Conservation (phyloP, 2,888 invertebrate genomes). For the Trisateles emortualis region DNA sequence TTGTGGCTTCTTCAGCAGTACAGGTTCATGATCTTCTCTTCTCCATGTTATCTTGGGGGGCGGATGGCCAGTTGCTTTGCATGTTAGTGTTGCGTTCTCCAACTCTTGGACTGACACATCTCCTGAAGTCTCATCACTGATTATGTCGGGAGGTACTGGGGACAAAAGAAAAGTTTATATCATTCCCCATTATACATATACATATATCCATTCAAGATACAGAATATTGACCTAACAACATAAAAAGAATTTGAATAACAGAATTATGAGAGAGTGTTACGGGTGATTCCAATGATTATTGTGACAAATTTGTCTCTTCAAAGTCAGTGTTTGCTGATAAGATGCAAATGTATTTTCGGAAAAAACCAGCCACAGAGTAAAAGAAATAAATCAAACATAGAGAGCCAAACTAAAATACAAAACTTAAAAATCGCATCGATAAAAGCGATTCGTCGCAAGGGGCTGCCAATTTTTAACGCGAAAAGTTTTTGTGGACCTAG, state of each 20-base stretch:
- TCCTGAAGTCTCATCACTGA: constrained; percentile 92
- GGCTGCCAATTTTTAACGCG: constrained; percentile 68
- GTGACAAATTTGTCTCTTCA: too few species aligned
- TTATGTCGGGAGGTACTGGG: constrained; percentile 92
- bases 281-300: too few species aligned
- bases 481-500: constrained; percentile 54
- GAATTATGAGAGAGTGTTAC: too few species aligned
- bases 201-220: too few species aligned
- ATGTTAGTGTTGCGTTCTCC: constrained; percentile 93
- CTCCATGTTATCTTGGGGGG: constrained; percentile 94
- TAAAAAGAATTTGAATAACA: too few species aligned
- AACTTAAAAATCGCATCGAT: background rate
- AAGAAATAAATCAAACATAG: background rate
- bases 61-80: constrained; percentile 94
- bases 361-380: background rate
- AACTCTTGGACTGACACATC: constrained; percentile 94
- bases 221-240: too few species aligned
- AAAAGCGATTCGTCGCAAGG: constrained; percentile 54
- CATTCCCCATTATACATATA: too few species aligned
- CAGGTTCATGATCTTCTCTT: constrained; percentile 90
- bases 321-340: too few species aligned
- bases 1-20: constrained; percentile 84
- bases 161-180: constrained; percentile 32
- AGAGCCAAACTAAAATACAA: background rate
- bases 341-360: too few species aligned